These are phyloP conservation scores for Julus scanicus DNA, from an alignment of 2,888 invertebrate species.

Conservation along the genomic window DNA sequence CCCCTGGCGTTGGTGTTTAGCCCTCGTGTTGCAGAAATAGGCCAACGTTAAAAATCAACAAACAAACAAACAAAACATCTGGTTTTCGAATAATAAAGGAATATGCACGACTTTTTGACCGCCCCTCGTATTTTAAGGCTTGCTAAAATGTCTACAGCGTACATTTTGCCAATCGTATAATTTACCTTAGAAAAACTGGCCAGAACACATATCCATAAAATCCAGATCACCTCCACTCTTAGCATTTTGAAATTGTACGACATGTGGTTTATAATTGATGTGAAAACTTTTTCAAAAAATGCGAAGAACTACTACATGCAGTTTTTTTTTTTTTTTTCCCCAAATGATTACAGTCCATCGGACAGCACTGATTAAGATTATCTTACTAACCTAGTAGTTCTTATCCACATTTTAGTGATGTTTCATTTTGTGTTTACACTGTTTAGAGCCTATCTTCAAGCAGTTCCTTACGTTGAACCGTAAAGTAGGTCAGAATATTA, in stretches of 20 bases:
- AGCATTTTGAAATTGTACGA: not conserved
- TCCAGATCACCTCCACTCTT: not conserved
- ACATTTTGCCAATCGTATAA: not conserved
- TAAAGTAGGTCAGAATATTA: not conserved
- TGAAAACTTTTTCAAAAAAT: not conserved
- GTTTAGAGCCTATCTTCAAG: not conserved
- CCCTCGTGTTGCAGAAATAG: too few species aligned
- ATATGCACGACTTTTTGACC: too few species aligned
- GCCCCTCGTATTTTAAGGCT: not conserved
- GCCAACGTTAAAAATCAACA: too few species aligned
- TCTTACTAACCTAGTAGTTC: not conserved
- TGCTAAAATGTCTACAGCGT: not conserved
- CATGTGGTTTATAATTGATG: not conserved
- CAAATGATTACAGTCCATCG: not conserved
- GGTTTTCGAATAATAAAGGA: too few species aligned
- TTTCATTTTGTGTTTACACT: not conserved
- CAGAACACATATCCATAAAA: not conserved
- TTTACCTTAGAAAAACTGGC: constrained; percentile 10
- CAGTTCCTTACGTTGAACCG: not conserved
- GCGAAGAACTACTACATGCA: not conserved
- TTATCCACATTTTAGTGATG: not conserved
- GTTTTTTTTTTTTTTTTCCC: not conserved
- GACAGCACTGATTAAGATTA: not conserved
- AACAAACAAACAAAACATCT: too few species aligned
- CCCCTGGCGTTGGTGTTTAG: too few species aligned